phyloP scores from a whole-genome alignment of 2,113 vertebrate species.

The Tursiops truncatus region DNA sequence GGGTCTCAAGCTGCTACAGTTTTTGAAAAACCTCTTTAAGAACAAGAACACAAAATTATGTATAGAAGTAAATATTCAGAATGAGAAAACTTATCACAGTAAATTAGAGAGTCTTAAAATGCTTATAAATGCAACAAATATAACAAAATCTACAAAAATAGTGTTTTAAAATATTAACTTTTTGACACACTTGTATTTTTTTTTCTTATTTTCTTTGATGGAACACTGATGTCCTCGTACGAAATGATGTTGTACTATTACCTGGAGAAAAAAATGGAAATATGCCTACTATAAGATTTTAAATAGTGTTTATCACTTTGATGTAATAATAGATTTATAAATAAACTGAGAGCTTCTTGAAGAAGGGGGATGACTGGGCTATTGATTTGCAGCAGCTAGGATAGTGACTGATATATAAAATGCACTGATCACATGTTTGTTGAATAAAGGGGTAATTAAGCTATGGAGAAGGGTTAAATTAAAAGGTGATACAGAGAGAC shows the following conservation, averaged over 20 bases:
- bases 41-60: not conserved
- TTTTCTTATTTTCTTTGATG: not conserved
- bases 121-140: not conserved
- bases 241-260: not conserved
- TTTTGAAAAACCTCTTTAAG: not conserved
- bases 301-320: not conserved
- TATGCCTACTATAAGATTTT: not conserved
- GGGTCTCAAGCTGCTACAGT: not conserved
- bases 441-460: not conserved
- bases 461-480: not conserved
- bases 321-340: not conserved
- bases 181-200: not conserved
- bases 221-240: not conserved
- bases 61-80: not conserved
- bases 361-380: not conserved
- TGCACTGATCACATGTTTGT: not conserved
- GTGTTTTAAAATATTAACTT: not conserved
- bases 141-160: not conserved
- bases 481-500: not conserved
- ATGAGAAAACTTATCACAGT: not conserved
- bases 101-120: not conserved
- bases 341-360: not conserved
- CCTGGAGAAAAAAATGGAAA: not conserved
- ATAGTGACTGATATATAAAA: constrained; percentile 1
- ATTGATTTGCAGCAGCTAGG: not conserved